Evolutionary conservation across 2,797 vertebrate species (phyloP).

Genomic region (Amblyopsis hoosieri): DNA sequence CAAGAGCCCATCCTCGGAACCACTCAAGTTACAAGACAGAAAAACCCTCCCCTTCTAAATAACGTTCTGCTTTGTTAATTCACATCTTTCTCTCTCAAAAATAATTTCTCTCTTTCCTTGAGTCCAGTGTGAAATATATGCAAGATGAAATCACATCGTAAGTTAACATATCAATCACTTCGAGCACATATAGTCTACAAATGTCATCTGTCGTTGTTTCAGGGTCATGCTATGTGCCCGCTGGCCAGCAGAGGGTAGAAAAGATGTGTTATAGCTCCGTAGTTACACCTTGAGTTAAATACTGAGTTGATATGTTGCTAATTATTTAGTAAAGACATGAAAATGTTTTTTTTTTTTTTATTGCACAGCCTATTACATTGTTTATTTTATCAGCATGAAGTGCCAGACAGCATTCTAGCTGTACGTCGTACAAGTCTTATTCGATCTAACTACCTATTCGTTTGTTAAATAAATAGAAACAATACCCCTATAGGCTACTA

Average conservation of each 20-base stretch:
- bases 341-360: too few relatives aligned
- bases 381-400: background rate
- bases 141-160: conserved; percentile 32
- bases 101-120: conserved; percentile 45
- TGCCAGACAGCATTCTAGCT: background rate
- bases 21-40: conserved; percentile 48
- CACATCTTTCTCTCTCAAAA: conserved; percentile 47
- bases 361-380: background rate
- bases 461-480: background rate
- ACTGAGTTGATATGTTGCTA: too few relatives aligned
- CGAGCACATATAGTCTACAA: conserved; percentile 39
- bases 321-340: too few relatives aligned
- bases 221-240: conserved; percentile 19
- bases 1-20: conserved; percentile 53
- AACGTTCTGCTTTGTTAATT: conserved; percentile 43
- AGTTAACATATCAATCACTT: conserved; percentile 3
- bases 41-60: conserved; percentile 45
- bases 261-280: conserved; percentile 16
- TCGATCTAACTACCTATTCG: too few relatives aligned
- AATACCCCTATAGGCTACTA: too few relatives aligned
- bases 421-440: too few relatives aligned
- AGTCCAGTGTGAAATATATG: conserved; percentile 8
- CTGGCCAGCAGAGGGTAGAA: conserved; percentile 70
- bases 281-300: background rate
- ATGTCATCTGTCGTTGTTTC: conserved; percentile 44